Base-by-base conservation (phyloP, 1,140 invertebrate species). In the Atta texana region DNA sequence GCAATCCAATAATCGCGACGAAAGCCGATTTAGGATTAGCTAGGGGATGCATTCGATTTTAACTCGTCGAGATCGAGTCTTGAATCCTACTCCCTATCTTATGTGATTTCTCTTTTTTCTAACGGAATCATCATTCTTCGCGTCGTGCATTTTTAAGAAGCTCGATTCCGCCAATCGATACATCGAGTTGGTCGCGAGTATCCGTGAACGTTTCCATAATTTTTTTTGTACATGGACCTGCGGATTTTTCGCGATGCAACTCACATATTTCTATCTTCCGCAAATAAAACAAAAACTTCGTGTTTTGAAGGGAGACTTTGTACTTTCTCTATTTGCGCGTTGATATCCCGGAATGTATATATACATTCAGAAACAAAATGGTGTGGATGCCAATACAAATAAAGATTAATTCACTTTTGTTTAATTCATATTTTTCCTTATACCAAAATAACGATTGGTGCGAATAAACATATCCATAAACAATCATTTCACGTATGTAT, bases 201-300 rank as follows among this genome's bases (percentile, higher is more conserved):
- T 76, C 49, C 49, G 49, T 16, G 3, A 51, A 51, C 2, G 12
- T 51, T 51, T 51, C 51, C 49, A 28, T 31, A 44, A 66, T 72
- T 89, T 68, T 86, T 86, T 89, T 89, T 69, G 44, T 86, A 89
- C 66, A 34, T 49, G 63, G 49, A 63, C 12, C 69, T 21, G 51
- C 80, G 55, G 59, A 75, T 31, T 61, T 81, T 84, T 61, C 49
- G 68, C 55, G 80, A 72, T 21, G 49, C 55, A 61, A 24, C 34
- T 72, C 34, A 82, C 49, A 69, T 57, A 81, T n/a, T 69, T 69
- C 57, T 63, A 81, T 24, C 77, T 81, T 44, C 49, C 7, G 64
- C 77, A 34, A 39, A n/a, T 55, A 18, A 74, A 80, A 14, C 6
- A 18, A 74, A 55, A 18, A 74, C 7, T 49, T 68, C 44, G 2